phyloP scores from a whole-genome alignment of 1,140 invertebrate species.

The Drosophila sp. region DNA sequence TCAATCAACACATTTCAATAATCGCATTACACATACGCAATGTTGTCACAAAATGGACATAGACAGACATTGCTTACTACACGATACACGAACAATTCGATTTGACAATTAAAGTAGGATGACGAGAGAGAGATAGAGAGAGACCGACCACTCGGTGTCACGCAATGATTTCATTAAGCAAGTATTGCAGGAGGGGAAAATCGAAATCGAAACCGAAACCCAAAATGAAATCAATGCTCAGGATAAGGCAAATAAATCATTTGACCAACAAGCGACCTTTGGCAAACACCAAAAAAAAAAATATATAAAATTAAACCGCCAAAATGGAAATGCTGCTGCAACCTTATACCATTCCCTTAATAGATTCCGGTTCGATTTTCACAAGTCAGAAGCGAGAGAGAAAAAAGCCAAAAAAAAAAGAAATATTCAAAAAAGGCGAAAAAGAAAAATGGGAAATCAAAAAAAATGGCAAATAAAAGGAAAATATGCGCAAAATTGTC shows the following conservation, averaged over 20 bases:
- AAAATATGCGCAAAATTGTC: conserved; percentile 65
- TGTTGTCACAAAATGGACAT: conserved; percentile 30
- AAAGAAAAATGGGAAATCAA: conserved; percentile 6
- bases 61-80: conserved; percentile 2
- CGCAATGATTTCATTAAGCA: conserved; percentile 61
- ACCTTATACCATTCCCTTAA: conserved; percentile 8
- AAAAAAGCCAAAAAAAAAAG: conserved; percentile 30
- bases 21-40: conserved; percentile 71
- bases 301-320: conserved; percentile 49
- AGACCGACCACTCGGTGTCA: conserved; percentile 24
- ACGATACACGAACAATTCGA: conserved; percentile 43
- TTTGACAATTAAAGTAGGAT: conserved; percentile 59
- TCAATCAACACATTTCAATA: conserved; percentile 70
- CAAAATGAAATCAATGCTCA: conserved; percentile 66
- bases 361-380: conserved; percentile 38
- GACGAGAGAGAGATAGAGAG: neutral
- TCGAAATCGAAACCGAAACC: conserved; percentile 40
- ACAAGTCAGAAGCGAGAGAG: conserved; percentile 33
- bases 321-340: conserved; percentile 40
- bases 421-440: conserved; percentile 25
- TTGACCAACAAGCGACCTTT: conserved; percentile 52
- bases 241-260: conserved; percentile 67
- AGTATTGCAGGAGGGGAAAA: neutral
- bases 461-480: conserved; percentile 10
- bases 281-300: conserved; percentile 53